Percentiles rank a stretch among this genome's conserved stretches.
These are phyloP conservation scores for Agonopterix subpropinquella DNA, from an alignment of 2,888 invertebrate genomes.

Conservation along the genomic window DNA sequence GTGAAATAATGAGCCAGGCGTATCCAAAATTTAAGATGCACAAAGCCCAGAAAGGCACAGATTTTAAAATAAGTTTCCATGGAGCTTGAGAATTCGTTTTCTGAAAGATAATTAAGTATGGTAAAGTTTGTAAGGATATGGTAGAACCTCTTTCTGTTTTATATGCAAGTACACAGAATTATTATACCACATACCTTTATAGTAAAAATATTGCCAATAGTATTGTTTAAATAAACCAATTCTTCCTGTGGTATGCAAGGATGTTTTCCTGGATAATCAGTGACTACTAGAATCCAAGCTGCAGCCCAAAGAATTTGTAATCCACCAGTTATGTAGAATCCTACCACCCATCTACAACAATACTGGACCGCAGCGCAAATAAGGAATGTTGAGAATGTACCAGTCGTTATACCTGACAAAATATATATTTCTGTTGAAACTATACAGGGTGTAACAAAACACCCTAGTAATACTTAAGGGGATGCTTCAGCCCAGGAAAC, in stretches of 20 bases:
- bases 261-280: slow-evolving; percentile 78
- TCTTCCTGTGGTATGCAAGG: slow-evolving; percentile 77
- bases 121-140: too few relatives aligned
- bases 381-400: slow-evolving; percentile 80
- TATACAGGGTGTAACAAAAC: too few relatives aligned
- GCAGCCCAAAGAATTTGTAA: slow-evolving; percentile 69
- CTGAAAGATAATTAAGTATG: slow-evolving; percentile 26
- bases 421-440: too few relatives aligned
- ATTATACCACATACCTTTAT: slow-evolving; percentile 39
- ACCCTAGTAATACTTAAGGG: too few relatives aligned
- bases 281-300: slow-evolving; percentile 74
- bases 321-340: slow-evolving; percentile 78
- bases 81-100: slow-evolving; percentile 53
- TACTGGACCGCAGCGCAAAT: slow-evolving; percentile 78
- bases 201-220: slow-evolving; percentile 65
- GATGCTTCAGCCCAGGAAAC: too few relatives aligned
- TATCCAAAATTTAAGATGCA: slow-evolving; percentile 63
- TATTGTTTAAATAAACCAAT: slow-evolving; percentile 73
- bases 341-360: slow-evolving; percentile 77
- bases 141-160: too few relatives aligned
- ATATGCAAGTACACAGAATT: too few relatives aligned
- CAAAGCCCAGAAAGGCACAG: slow-evolving; percentile 56
- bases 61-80: slow-evolving; percentile 53
- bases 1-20: slow-evolving; percentile 61
- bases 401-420: slow-evolving; percentile 57